Conservation (phyloP, 2,888 invertebrate species). For the Metellina segmentata region DNA sequence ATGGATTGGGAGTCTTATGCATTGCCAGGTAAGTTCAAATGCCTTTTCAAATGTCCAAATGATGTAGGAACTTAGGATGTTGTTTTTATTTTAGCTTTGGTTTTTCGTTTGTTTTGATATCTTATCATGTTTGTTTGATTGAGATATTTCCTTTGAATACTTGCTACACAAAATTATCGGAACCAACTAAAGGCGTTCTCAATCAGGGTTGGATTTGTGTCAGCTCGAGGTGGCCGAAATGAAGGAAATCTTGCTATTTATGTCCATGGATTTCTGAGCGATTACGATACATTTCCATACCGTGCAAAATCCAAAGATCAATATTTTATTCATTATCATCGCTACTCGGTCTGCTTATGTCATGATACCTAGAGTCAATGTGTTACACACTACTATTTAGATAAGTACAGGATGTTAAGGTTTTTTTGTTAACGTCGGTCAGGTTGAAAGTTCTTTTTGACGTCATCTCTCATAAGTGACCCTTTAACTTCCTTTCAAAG, state of each 20-base stretch:
- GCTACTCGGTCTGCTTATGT: conserved; percentile 24
- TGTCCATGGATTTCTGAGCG: conserved; percentile 1
- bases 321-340: conserved; percentile 52
- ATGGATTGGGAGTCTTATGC: conserved; percentile 68
- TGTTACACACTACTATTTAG: conserved; percentile 28
- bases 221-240: too few relatives aligned
- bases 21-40: conserved; percentile 50
- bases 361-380: conserved; percentile 14
- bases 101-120: too few relatives aligned
- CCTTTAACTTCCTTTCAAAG: conserved; percentile 37
- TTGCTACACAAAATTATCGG: too few relatives aligned
- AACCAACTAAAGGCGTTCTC: neutral
- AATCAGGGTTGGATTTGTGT: neutral
- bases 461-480: conserved; percentile 58
- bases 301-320: conserved; percentile 55
- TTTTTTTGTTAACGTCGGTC: conserved; percentile 19
- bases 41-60: too few relatives aligned
- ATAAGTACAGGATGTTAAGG: conserved; percentile 28
- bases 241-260: neutral
- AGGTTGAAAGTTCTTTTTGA: conserved; percentile 63
- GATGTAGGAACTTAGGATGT: too few relatives aligned
- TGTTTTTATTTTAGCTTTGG: too few relatives aligned
- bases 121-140: too few relatives aligned
- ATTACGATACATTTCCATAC: neutral
- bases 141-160: too few relatives aligned